phyloP scores from a whole-genome alignment of 1,140 invertebrate species.

The Achatina immaculata region DNA sequence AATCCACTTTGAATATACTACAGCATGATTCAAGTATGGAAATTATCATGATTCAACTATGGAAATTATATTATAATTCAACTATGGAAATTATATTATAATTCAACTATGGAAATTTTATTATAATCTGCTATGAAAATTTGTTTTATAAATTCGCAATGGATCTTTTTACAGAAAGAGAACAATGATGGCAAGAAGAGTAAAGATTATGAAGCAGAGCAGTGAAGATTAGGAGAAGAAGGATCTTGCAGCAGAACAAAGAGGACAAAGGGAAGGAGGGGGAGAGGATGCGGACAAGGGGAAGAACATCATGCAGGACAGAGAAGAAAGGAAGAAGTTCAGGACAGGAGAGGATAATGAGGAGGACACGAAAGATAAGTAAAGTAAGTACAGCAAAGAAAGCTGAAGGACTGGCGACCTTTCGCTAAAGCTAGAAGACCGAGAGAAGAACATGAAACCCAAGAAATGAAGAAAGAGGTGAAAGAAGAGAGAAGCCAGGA shows the following conservation, averaged over 20 bases:
- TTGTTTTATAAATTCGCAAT: too few species aligned
- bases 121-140: too few species aligned
- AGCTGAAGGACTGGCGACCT: not conserved
- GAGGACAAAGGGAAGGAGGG: not conserved
- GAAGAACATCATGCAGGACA: not conserved
- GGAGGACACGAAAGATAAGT: not conserved
- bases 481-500: not conserved
- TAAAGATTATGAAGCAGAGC: not conserved
- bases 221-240: not conserved
- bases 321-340: not conserved
- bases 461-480: not conserved
- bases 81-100: too few species aligned
- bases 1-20: too few species aligned
- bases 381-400: not conserved
- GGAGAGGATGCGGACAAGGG: not conserved
- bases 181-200: not conserved
- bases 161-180: too few species aligned
- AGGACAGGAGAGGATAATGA: not conserved
- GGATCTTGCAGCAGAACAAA: not conserved
- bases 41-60: too few species aligned
- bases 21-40: too few species aligned
- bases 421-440: not conserved
- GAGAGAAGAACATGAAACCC: not conserved
- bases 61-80: too few species aligned
- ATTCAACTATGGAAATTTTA: too few species aligned